A percentile compares a stretch with the other conserved stretches of the same genome.
phyloP scores from a whole-genome alignment of 2,888 invertebrate species.

The Vanessa cardui region DNA sequence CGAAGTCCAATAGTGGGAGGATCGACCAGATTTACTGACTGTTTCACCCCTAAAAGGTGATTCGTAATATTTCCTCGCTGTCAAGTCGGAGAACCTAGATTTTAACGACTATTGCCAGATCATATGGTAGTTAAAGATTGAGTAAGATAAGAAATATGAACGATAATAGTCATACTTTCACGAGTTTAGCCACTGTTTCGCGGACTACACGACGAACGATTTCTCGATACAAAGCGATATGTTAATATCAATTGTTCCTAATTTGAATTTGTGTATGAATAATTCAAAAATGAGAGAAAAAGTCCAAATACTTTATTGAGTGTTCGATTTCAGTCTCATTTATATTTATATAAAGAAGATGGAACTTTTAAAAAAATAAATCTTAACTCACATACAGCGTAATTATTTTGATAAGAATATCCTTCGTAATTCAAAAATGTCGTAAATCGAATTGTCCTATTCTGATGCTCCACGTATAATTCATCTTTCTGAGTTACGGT shows the following conservation, averaged over 20 bases:
- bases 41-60: slow-evolving; percentile 70
- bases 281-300: background rate
- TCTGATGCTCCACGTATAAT: too few relatives aligned
- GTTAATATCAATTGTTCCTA: slow-evolving; percentile 6
- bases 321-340: too few relatives aligned
- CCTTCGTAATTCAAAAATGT: too few relatives aligned
- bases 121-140: slow-evolving; percentile 25
- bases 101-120: slow-evolving; percentile 28
- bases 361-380: too few relatives aligned
- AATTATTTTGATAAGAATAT: too few relatives aligned
- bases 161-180: slow-evolving; percentile 32
- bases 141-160: slow-evolving; percentile 28
- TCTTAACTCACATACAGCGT: too few relatives aligned
- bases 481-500: too few relatives aligned
- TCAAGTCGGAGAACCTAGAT: slow-evolving; percentile 22
- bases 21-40: slow-evolving; percentile 71
- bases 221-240: slow-evolving; percentile 12
- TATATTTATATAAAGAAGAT: too few relatives aligned
- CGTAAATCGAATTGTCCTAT: too few relatives aligned
- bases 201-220: background rate
- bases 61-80: slow-evolving; percentile 60
- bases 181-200: slow-evolving; percentile 29
- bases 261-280: background rate
- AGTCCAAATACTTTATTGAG: background rate
- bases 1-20: slow-evolving; percentile 56